Evolutionary conservation across 1,140 invertebrate species (phyloP).

Genomic region (Conopomorpha cramerella): DNA sequence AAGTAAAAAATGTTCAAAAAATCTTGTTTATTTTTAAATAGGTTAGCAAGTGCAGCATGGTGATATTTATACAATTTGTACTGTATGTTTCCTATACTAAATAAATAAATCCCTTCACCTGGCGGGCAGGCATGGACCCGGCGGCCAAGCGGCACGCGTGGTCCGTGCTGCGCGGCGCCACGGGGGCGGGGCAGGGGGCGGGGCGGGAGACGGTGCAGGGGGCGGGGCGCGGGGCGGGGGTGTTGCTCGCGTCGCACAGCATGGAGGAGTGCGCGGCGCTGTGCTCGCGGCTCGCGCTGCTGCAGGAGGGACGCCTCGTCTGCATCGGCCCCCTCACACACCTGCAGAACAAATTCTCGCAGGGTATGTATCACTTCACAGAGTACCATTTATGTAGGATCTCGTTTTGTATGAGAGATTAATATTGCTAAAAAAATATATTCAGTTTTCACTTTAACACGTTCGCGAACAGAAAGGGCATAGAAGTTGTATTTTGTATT

Average conservation of each 20-base stretch:
- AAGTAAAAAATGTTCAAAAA: slow-evolving; percentile 17
- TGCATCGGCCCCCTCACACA: slow-evolving; percentile 71
- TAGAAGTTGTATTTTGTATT: too few species aligned
- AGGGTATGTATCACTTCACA: too few species aligned
- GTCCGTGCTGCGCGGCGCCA: slow-evolving; percentile 68
- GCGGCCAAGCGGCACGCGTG: slow-evolving; percentile 78
- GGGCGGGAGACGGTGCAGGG: slow-evolving; percentile 73
- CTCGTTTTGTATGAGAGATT: too few species aligned
- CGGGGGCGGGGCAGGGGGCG: slow-evolving; percentile 66
- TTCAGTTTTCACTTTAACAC: too few species aligned
- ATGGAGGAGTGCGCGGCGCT: slow-evolving; percentile 85
- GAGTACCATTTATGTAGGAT: too few species aligned
- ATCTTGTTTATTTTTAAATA: slow-evolving; percentile 1
- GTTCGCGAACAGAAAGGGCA: too few species aligned
- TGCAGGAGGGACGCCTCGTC: slow-evolving; percentile 79
- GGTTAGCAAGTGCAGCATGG: not conserved
- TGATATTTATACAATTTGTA: not conserved
- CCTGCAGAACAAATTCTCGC: slow-evolving; percentile 67
- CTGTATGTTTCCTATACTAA: too few species aligned
- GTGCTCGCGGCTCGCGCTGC: slow-evolving; percentile 79
- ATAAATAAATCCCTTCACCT: slow-evolving; percentile 89
- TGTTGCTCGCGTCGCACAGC: slow-evolving; percentile 75
- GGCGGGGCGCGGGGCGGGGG: slow-evolving; percentile 66
- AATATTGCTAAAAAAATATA: too few species aligned
- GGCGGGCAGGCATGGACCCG: slow-evolving; percentile 81